A percentile compares a stretch with the other conserved stretches of the same genome.
Evolutionary conservation across 2,888 invertebrate species (phyloP).

Genomic region (Drosophila meridiana): DNA sequence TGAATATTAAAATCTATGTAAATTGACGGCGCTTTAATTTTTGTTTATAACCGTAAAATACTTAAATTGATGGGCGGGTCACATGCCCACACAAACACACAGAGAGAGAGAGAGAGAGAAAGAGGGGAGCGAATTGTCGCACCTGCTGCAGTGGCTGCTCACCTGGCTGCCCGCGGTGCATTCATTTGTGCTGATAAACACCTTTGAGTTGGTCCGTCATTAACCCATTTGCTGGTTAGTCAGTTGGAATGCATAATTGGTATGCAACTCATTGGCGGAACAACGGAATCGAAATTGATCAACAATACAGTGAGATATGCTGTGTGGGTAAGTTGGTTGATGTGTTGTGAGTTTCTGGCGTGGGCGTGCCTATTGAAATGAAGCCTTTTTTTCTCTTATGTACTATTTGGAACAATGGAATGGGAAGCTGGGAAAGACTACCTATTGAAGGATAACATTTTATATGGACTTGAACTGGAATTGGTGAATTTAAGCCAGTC

Average conservation of each 20-base stretch:
- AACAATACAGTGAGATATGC: neutral
- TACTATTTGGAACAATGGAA: neutral
- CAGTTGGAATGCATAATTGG: conserved; percentile 5
- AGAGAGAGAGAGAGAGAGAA: neutral
- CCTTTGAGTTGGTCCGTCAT: conserved; percentile 23
- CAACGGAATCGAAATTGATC: conserved; percentile 13
- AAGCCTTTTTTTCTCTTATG: neutral
- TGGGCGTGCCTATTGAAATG: neutral
- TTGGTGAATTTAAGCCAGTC: neutral
- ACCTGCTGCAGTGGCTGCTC: conserved; percentile 6
- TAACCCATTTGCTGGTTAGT: conserved; percentile 10
- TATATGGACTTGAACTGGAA: neutral
- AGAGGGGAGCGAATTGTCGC: neutral
- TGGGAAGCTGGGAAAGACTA: neutral
- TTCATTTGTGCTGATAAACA: conserved; percentile 32
- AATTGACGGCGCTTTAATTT: conserved; percentile 57
- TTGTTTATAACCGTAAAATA: conserved; percentile 49
- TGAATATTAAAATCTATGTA: conserved; percentile 52
- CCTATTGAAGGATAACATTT: neutral
- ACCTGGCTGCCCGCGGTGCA: conserved; percentile 6
- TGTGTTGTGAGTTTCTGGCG: neutral
- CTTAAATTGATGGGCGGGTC: conserved; percentile 15
- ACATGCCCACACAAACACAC: neutral
- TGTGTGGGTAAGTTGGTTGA: neutral
- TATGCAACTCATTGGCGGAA: neutral